Evolutionary conservation across 2,113 vertebrate genomes (phyloP), one percentile per base, ranked within the genome.

Genomic region (Pteropus alecto): DNA sequence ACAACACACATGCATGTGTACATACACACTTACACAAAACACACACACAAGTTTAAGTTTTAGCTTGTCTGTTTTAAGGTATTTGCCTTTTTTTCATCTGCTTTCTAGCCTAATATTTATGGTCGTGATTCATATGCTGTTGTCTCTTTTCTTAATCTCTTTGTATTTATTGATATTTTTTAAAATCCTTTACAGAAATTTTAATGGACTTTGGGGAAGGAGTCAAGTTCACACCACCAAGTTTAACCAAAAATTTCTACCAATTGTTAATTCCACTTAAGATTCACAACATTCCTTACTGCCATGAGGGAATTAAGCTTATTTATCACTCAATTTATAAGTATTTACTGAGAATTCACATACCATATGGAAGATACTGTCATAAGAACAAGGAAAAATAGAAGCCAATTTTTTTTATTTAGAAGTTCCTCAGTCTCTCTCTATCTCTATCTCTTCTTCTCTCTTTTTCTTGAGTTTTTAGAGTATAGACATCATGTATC

Each of bases 331-430:
- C 63, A 82, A 68, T 90, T 85, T 88, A 41, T 93, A 95, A 93
- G 71, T 94, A 95, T 96, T 95, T 97, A 92, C 92, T 77, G 68
- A 86, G 71, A 95, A 94, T 74, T 92, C 54, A 92, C 51, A 70
- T 76, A 56, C 61, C 78, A 96, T 84, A 92, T 73, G 79, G 81
- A 90, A 95, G 78, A 79, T 43, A 26, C 28, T 93, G 33, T 68
- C 67, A 56, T 61, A 78, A 70, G 73, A 96, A 92, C 22, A 73
- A 89, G 65, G 65, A 85, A 73, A 70, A 60, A 6, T 51, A 48
- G 30, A 56, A 58, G 35, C 43, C 82, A 93, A 71, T 70, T 43
- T 87, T 63, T 61, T 48, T 41, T 16, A 35, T 86, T 90, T 46
- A 63, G 33, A 7, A 22, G 28, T 77, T 35, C 48, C 51, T 85